Percentiles rank a stretch among this genome's conserved stretches.
phyloP scores from a whole-genome alignment of 1,140 invertebrate species.

The Lamellibrachia luymesi region DNA sequence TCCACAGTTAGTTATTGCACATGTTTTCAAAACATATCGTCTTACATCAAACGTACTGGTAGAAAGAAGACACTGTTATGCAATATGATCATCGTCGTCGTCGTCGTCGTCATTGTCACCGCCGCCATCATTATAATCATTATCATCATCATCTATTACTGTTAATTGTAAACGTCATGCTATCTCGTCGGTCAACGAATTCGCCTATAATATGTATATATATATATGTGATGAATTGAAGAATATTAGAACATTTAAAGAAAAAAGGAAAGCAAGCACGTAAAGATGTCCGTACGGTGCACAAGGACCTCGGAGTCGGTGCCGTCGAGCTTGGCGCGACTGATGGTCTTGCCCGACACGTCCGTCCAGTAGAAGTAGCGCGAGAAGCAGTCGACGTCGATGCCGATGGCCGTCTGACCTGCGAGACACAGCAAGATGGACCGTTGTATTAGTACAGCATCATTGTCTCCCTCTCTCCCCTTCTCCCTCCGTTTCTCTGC shows the following conservation, averaged over 20 bases:
- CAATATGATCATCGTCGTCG: no score
- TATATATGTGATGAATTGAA: background rate
- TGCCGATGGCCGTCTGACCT: constrained; percentile 66
- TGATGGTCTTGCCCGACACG: constrained; percentile 73
- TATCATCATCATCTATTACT: no score
- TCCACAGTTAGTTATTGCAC: background rate
- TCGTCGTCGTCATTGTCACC: no score
- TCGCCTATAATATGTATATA: no score
- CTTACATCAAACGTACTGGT: no score
- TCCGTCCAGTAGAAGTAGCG: constrained; percentile 89
- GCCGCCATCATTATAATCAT: constrained; percentile 18
- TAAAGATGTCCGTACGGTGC: constrained; percentile 57
- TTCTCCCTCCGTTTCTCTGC: no score
- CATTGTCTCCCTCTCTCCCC: no score
- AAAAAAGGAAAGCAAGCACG: background rate
- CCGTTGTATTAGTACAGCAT: no score
- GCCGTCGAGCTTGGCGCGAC: constrained; percentile 74
- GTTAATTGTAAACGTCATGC: no score
- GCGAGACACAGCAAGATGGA: constrained; percentile 12
- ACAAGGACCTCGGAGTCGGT: constrained; percentile 67
- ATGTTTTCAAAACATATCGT: no score
- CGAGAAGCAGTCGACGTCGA: constrained; percentile 84
- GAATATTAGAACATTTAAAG: background rate
- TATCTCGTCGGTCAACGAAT: no score
- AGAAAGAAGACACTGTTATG: no score